Base-by-base conservation (phyloP, 92 coral and sea anemone genomes). In the Epizoanthus ramosus region DNA sequence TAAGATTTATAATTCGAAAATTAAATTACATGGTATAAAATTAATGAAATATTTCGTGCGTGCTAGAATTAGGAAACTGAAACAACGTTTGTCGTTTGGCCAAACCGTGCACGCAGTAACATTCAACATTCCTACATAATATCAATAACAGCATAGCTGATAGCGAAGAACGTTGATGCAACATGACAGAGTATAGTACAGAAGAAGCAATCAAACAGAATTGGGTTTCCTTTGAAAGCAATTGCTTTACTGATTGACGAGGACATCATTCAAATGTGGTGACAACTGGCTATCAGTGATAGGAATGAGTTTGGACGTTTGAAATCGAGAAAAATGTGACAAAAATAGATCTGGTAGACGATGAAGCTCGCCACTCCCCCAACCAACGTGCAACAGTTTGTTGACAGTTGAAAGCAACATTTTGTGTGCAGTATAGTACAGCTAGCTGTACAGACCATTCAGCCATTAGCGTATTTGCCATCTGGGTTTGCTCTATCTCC, bases 251-350 rank as follows among this genome's bases (percentile, higher is more conserved):
- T 64, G 69, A 64, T 17, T 24, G 69, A 64, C 31, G 18, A 64
- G 28, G 31, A 64, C 69, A 28, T 64, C 69, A 25, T 24, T 6
- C 69, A 24, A 63, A 64, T 28, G 69, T 64, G 69, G 23, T 25
- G 69, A 64, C 35, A 64, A 64, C 69, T 12, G 31, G 31, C 17
- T 64, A 25, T 28, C 69, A 50, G 54, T 50, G 54, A 50, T 50
- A 64, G 41, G 39, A 23, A 25, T 13, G 28, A 0, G 18, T 8
- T 64, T 64, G 16, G 6, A 64, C 69, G 22, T 64, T 64, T 64
- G 41, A 28, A 64, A 64, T 64, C 69, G 35, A 16, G 69, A 64
- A 64, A 64, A 64, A 64, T 64, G 69, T 64, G 23, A 64, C 15
- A 50, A 9, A 50, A 50, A 50, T 50, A 50, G 14, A 50, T 50